Evolutionary conservation across 2,797 vertebrate species (phyloP).

Genomic region (Sebastes jordani): DNA sequence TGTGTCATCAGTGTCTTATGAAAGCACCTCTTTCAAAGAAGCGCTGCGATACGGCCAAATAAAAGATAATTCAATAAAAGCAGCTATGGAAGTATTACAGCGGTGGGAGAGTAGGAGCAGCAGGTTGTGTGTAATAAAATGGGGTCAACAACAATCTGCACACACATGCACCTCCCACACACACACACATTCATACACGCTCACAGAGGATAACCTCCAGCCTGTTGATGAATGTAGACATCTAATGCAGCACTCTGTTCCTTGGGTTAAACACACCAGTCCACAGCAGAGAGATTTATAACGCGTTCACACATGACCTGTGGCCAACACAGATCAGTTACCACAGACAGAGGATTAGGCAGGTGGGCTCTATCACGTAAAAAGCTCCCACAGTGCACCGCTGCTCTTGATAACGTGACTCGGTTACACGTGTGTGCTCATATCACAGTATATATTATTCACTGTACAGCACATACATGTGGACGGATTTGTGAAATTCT

Average conservation of each 20-base stretch:
- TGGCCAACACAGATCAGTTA: constrained; percentile 59
- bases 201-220: constrained; percentile 37
- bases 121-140: constrained; percentile 48
- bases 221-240: constrained; percentile 55
- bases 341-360: constrained; percentile 58
- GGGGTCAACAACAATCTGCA: constrained; percentile 37
- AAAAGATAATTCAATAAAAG: constrained; percentile 71
- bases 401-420: constrained; percentile 27
- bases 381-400: constrained; percentile 37
- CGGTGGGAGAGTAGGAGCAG: constrained; percentile 17
- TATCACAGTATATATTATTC: neutral
- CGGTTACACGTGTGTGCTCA: constrained; percentile 14
- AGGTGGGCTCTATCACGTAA: constrained; percentile 66
- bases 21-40: constrained; percentile 61
- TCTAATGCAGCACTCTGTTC: constrained; percentile 46
- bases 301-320: constrained; percentile 62
- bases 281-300: constrained; percentile 54
- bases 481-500: neutral
- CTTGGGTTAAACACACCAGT: constrained; percentile 55
- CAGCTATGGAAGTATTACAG: constrained; percentile 29
- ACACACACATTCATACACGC: neutral
- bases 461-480: neutral
- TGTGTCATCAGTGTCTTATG: constrained; percentile 64
- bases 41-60: constrained; percentile 46
- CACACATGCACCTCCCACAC: neutral